Evolutionary conservation across 2,797 vertebrate genomes (phyloP).

Genomic region (Sebastes trivittatus): DNA sequence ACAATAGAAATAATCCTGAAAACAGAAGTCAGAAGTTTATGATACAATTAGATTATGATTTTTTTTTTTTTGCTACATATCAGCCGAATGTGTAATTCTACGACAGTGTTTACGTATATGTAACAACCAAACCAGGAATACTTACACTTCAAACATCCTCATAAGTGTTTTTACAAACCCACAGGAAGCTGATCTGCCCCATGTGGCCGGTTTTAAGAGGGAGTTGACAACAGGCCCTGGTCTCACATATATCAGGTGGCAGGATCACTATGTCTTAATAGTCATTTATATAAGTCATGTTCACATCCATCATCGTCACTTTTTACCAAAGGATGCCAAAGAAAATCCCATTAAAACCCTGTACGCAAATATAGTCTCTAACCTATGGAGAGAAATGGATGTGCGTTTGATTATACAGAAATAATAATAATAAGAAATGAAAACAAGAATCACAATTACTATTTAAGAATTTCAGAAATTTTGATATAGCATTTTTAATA

Average conservation of each 20-base stretch:
- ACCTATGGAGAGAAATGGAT: not conserved
- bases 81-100: not conserved
- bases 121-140: not conserved
- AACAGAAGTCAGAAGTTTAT: not conserved
- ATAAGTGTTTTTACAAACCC: not conserved
- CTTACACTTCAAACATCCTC: not conserved
- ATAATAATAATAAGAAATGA: not conserved
- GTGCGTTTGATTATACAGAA: not conserved
- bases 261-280: not conserved
- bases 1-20: not conserved
- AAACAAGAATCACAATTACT: not conserved
- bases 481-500: not conserved
- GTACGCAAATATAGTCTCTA: not conserved
- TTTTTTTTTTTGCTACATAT: not conserved
- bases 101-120: not conserved
- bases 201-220: constrained; percentile 6
- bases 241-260: not conserved
- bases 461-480: no score
- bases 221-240: not conserved
- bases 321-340: not conserved
- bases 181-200: constrained; percentile 9
- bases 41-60: not conserved
- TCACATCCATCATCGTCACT: not conserved
- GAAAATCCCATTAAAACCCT: not conserved
- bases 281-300: not conserved